Evolutionary conservation across 2,888 invertebrate species (phyloP).

Genomic region (Ephialtes manifestator): DNA sequence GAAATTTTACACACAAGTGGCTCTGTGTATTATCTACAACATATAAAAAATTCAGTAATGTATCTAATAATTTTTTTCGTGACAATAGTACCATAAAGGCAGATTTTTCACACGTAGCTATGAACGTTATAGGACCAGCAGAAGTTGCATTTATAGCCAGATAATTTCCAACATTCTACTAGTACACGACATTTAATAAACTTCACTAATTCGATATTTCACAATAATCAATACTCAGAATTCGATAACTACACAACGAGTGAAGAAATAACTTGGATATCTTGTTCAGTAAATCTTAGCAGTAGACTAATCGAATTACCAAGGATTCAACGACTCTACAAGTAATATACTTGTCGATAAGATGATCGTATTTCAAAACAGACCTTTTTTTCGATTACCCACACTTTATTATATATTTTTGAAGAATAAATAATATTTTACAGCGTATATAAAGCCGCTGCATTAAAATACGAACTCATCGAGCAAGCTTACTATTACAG

Average conservation of each 20-base stretch:
- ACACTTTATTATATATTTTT: slow-evolving; percentile 15
- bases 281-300: neutral
- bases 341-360: neutral
- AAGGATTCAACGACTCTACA: neutral
- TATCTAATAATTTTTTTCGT: too few species aligned
- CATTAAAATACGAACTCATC: slow-evolving; percentile 6
- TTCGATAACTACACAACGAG: slow-evolving; percentile 28
- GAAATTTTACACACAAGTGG: too few species aligned
- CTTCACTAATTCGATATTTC: slow-evolving; percentile 9
- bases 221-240: slow-evolving; percentile 37
- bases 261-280: slow-evolving; percentile 33
- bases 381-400: neutral
- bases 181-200: slow-evolving; percentile 25
- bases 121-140: slow-evolving; percentile 7
- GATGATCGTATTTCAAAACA: neutral
- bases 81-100: too few species aligned
- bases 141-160: neutral
- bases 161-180: neutral
- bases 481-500: neutral
- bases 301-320: slow-evolving; percentile 33
- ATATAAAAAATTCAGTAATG: too few species aligned
- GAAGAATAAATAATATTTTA: neutral
- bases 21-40: too few species aligned
- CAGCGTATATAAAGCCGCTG: neutral
- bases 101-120: neutral